A percentile compares a stretch with the other conserved stretches of the same genome.
Conservation (phyloP, 1,140 invertebrate species). For the Lasaia peninsularis region DNA sequence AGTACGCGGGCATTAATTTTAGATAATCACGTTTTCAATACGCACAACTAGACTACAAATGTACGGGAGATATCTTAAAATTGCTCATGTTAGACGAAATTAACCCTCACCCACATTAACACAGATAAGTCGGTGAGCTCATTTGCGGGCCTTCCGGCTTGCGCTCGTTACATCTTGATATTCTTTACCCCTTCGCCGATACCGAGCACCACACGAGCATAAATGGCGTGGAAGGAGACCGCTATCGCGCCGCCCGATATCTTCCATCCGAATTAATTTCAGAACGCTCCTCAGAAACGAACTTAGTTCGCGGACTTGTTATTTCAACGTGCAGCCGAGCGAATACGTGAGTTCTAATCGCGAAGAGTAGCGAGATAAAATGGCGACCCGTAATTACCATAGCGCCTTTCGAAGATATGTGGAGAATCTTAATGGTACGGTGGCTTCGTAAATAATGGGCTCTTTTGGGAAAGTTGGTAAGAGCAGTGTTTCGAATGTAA, state of each 20-base stretch:
- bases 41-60: constrained; percentile 17
- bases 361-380: constrained; percentile 72
- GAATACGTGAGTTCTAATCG: constrained; percentile 67
- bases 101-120: constrained; percentile 73
- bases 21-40: constrained; percentile 18
- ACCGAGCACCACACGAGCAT: constrained; percentile 69
- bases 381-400: constrained; percentile 75
- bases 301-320: constrained; percentile 72
- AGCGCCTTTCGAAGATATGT: constrained; percentile 74
- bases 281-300: constrained; percentile 67
- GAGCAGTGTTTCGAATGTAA: constrained; percentile 72
- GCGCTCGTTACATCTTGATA: constrained; percentile 75
- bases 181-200: constrained; percentile 75
- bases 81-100: constrained; percentile 74
- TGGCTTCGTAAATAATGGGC: constrained; percentile 75
- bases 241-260: constrained; percentile 71
- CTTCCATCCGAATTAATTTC: constrained; percentile 77
- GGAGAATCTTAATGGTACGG: constrained; percentile 75
- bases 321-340: constrained; percentile 64
- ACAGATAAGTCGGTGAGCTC: constrained; percentile 74
- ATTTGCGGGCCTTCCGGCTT: constrained; percentile 75
- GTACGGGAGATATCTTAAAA: constrained; percentile 57
- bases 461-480: constrained; percentile 74
- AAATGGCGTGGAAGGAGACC: constrained; percentile 73
- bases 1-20: constrained; percentile 14